Conservation (phyloP, 2,797 vertebrate genomes). For the Rhodeus uyekii region DNA sequence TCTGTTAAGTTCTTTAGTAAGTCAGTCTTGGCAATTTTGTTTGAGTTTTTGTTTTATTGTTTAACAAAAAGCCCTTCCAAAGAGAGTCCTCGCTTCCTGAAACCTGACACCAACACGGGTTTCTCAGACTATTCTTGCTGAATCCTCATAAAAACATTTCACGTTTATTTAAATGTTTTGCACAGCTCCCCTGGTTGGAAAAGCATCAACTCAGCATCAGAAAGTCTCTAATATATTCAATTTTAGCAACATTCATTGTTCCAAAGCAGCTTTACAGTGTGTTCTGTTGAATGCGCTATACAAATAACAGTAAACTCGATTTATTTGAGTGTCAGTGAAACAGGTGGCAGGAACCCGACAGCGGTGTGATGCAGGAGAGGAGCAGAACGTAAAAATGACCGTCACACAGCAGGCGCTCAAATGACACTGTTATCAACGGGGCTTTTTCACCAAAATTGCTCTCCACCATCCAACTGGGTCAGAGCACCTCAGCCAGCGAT, state of each 20-base stretch:
- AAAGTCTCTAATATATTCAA: background rate
- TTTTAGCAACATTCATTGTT: background rate
- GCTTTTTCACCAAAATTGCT: constrained; percentile 16
- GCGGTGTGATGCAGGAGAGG: background rate
- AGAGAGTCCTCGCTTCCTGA: no score
- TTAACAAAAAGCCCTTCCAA: no score
- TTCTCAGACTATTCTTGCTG: background rate
- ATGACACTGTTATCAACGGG: background rate
- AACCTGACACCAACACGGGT: no score
- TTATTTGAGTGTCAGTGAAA: background rate
- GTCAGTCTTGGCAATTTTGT: no score
- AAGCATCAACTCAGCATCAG: background rate
- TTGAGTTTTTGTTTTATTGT: no score
- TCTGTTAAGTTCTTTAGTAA: no score
- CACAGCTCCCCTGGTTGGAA: background rate
- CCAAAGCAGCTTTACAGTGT: background rate
- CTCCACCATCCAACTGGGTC: constrained; percentile 23
- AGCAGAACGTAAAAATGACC: constrained; percentile 2
- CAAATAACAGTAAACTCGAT: background rate
- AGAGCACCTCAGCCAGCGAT: background rate
- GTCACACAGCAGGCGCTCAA: constrained; percentile 12
- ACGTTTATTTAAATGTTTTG: background rate
- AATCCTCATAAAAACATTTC: constrained; percentile 1
- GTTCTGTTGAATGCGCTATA: background rate
- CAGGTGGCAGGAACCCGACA: background rate